phyloP scores from a whole-genome alignment of 2,888 invertebrate genomes.

The Tachystola acroxantha region DNA sequence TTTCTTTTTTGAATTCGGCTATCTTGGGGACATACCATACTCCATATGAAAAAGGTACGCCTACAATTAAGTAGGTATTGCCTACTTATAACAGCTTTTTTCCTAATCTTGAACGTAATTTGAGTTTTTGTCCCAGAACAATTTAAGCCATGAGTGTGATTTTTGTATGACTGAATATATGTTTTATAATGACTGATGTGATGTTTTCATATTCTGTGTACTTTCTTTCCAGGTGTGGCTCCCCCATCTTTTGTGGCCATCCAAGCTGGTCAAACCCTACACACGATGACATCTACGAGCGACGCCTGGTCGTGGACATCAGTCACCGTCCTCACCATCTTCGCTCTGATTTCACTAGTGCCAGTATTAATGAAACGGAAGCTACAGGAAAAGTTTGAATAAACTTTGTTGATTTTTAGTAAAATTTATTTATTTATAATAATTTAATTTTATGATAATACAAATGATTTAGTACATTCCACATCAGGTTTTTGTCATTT shows the following conservation, averaged over 20 bases:
- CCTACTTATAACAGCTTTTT: too few species aligned
- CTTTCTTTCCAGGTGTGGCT: constrained; percentile 92
- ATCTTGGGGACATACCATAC: too few species aligned
- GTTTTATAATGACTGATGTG: too few species aligned
- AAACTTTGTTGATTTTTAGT: constrained; percentile 41
- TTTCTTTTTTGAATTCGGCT: too few species aligned
- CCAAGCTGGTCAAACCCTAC: constrained; percentile 97
- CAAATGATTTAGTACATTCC: constrained; percentile 62
- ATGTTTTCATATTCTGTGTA: too few species aligned
- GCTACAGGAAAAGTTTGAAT: constrained; percentile 88
- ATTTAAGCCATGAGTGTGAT: too few species aligned
- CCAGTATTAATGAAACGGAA: constrained; percentile 92
- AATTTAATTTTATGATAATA: constrained; percentile 24
- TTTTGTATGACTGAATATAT: too few species aligned
- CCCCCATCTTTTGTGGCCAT: constrained; percentile 98
- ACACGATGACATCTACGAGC: constrained; percentile 92
- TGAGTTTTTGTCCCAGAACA: too few species aligned
- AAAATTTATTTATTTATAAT: constrained; percentile 47
- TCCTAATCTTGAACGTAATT: too few species aligned
- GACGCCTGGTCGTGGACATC: constrained; percentile 94
- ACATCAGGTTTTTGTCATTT: constrained; percentile 21
- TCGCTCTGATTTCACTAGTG: constrained; percentile 90
- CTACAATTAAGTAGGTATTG: too few species aligned
- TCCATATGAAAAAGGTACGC: too few species aligned
- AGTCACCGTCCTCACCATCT: constrained; percentile 85